Evolutionary conservation across 2,888 invertebrate genomes (phyloP), one percentile per base, ranked within the genome.

Genomic region (Parnassius apollo): DNA sequence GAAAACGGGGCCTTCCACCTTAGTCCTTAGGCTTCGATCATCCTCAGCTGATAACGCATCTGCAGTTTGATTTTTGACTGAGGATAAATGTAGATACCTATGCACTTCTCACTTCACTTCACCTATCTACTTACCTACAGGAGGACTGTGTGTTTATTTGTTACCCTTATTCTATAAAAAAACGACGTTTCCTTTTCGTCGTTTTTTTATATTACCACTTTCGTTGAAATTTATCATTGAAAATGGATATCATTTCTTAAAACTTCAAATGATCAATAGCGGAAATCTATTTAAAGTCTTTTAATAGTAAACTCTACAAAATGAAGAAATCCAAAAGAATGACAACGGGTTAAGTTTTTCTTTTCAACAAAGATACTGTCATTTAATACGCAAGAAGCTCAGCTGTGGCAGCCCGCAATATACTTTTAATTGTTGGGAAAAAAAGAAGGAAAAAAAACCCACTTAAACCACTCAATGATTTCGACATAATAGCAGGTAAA

Each of bases 331-430:
- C 8, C 10, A 42, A 52, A 50, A 35, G 58, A 56, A 60, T 58
- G 61, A 65, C 66, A 76, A 77, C 71, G 75, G 75, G 73, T 77
- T 76, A 69, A 62, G 68, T 69, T 71, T 70, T 68, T 66, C 64
- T 25, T 55, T 58, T 44, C 13, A 69, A 77, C 78, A 82, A 82
- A 73, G 77, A 76, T 79, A 78, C 75, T 83, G 83, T 83, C 83
- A 84, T 79, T 69, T 75, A 75, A 84, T 82, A 77, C 81, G 69
- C 63, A 57, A 71, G 64, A 64, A 69, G 68, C 76, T 78, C 84
- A 84, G 85, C 83, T 85, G 86, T 77, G 78, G 69, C 68, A 70
- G 75, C 79, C 81, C 82, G 77, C 83, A 82, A 82, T 83, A 76
- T 75, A 73, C 73, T 71, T 74, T 74, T 83, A 84, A 85, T 84